These are phyloP conservation scores for Micronycteris hirsuta DNA, from an alignment of 2,113 vertebrate genomes.

Conservation along the genomic window DNA sequence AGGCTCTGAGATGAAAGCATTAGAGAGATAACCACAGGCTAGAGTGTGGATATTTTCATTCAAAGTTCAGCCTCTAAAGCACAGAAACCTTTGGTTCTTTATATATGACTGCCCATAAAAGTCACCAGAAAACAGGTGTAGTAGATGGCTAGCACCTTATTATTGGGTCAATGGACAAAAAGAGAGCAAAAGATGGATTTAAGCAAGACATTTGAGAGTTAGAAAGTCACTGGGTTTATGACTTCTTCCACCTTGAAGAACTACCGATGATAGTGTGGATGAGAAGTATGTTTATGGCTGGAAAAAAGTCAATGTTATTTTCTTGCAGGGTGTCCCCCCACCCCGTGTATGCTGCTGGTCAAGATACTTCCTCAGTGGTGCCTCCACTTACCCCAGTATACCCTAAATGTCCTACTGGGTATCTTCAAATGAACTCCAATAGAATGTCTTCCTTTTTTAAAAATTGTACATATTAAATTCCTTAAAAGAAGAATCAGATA, in stretches of 20 bases:
- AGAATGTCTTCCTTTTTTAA: neutral
- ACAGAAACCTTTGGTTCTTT: neutral
- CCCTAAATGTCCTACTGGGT: neutral
- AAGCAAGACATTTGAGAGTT: neutral
- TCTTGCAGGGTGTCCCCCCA: too few species aligned
- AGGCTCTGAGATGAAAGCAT: neutral
- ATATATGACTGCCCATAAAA: neutral
- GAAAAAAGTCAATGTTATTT: neutral
- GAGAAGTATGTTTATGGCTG: neutral
- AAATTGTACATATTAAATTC: neutral
- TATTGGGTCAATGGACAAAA: neutral
- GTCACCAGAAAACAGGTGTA: neutral
- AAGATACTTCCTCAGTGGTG: neutral
- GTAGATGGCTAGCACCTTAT: neutral
- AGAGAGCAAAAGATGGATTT: neutral
- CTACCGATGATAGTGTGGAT: neutral
- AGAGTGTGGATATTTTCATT: neutral
- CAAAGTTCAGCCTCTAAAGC: neutral
- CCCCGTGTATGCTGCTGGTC: neutral
- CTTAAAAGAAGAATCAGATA: neutral
- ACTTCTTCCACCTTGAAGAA: neutral
- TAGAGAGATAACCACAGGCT: neutral
- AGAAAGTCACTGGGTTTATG: neutral
- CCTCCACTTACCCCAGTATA: neutral
- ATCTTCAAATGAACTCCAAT: neutral